A percentile compares a stretch with the other conserved stretches of the same genome.
phyloP scores from a whole-genome alignment of 2,888 invertebrate species.

The Hecatera dysodea region DNA sequence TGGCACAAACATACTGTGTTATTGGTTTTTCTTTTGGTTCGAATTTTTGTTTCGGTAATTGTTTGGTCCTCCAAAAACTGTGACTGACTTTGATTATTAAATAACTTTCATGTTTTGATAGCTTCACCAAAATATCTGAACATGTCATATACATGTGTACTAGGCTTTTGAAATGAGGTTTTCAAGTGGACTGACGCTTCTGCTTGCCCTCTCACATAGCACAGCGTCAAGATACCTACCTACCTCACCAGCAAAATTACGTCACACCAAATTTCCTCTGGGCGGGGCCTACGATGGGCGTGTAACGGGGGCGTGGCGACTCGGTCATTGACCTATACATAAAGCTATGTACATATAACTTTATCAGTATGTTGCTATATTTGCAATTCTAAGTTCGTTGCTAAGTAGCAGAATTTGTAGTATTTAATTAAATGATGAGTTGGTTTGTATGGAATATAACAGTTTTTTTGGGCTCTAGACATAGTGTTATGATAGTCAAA shows the following conservation, averaged over 20 bases:
- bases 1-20: no score
- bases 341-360: conserved; percentile 68
- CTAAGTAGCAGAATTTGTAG: conserved; percentile 30
- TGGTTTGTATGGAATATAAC: not conserved
- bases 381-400: conserved; percentile 83
- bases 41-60: no score
- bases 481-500: not conserved
- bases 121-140: not conserved
- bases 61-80: no score
- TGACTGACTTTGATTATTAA: not conserved
- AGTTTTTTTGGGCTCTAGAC: not conserved
- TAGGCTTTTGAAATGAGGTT: not conserved
- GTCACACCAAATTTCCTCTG: conserved; percentile 70
- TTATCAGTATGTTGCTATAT: conserved; percentile 73
- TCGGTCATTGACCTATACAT: conserved; percentile 79
- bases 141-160: no score
- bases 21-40: no score
- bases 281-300: conserved; percentile 83
- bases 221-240: conserved; percentile 29
- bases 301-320: conserved; percentile 80
- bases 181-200: not conserved
- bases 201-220: not conserved
- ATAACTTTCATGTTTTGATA: not conserved
- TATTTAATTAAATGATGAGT: conserved; percentile 42
- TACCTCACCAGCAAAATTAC: conserved; percentile 57